Evolutionary conservation across 2,888 invertebrate genomes (phyloP).

Genomic region (Fragum fragum): DNA sequence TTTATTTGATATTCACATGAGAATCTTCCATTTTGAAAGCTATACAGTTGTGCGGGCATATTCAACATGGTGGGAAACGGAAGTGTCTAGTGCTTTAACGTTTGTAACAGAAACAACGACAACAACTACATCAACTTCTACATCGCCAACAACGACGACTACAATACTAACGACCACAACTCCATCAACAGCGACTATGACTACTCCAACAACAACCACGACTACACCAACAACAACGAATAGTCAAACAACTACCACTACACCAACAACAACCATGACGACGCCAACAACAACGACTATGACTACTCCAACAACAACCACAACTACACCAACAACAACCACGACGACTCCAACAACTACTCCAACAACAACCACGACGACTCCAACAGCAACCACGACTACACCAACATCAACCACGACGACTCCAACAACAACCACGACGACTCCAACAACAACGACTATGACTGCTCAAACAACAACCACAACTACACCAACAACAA

Average conservation of each 20-base stretch:
- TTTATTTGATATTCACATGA: too few species aligned
- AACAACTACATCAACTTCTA: neutral
- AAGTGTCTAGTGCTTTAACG: slow-evolving; percentile 19
- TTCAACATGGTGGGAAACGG: slow-evolving; percentile 26
- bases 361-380: neutral
- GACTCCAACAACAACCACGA: neutral
- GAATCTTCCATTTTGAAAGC: slow-evolving; percentile 19
- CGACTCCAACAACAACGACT: neutral
- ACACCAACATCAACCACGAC: neutral
- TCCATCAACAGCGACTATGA: neutral
- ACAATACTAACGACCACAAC: neutral
- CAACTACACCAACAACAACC: neutral
- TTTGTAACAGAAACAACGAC: neutral
- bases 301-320: neutral
- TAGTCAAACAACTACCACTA: neutral
- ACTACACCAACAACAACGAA: neutral
- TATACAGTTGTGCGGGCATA: slow-evolving; percentile 26
- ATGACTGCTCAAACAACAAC: slow-evolving; percentile 3
- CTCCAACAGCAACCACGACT: neutral
- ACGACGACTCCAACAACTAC: slow-evolving; percentile 9
- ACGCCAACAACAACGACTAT: neutral
- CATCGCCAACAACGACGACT: neutral
- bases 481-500: neutral
- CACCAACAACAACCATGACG: neutral
- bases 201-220: neutral